A percentile compares a stretch with the other conserved stretches of the same genome.
Evolutionary conservation across 2,113 vertebrate genomes (phyloP).

Genomic region (Ceyx cyanopectus): DNA sequence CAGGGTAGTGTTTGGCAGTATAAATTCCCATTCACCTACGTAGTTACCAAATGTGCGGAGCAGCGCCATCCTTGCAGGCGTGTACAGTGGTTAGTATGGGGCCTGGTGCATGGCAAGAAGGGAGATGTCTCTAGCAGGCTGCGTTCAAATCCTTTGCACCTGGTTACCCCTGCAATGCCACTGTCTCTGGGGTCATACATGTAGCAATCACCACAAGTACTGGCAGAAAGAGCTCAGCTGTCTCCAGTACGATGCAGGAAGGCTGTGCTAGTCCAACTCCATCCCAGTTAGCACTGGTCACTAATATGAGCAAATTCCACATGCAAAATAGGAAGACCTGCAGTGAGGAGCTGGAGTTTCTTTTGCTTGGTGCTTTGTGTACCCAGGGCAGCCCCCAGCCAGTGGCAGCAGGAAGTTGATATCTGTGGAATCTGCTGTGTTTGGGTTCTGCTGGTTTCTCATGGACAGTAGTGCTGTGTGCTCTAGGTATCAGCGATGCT

Average conservation of each 20-base stretch:
- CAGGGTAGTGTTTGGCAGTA: not conserved
- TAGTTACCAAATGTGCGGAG: not conserved
- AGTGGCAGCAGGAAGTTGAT: not conserved
- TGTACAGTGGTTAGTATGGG: fast-evolving
- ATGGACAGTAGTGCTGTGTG: not conserved
- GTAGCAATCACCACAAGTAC: fast-evolving
- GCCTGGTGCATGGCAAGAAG: not conserved
- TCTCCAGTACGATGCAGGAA: not conserved
- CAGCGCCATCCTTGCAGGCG: not conserved
- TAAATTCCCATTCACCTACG: fast-evolving
- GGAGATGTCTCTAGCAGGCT: not conserved
- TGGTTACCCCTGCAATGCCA: not conserved
- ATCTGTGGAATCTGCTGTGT: not conserved
- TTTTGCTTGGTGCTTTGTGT: not conserved
- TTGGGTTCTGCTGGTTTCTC: not conserved
- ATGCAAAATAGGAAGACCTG: not conserved
- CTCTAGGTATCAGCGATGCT: not conserved
- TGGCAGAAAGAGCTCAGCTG: not conserved
- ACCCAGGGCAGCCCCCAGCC: no score
- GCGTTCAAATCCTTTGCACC: not conserved
- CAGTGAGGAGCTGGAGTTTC: not conserved
- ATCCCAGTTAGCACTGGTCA: fast-evolving
- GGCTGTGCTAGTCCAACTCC: not conserved
- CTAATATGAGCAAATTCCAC: no score
- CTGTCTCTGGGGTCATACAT: fast-evolving